phyloP scores from a whole-genome alignment of 2,113 vertebrate species.

The Dasyornis broadbenti region DNA sequence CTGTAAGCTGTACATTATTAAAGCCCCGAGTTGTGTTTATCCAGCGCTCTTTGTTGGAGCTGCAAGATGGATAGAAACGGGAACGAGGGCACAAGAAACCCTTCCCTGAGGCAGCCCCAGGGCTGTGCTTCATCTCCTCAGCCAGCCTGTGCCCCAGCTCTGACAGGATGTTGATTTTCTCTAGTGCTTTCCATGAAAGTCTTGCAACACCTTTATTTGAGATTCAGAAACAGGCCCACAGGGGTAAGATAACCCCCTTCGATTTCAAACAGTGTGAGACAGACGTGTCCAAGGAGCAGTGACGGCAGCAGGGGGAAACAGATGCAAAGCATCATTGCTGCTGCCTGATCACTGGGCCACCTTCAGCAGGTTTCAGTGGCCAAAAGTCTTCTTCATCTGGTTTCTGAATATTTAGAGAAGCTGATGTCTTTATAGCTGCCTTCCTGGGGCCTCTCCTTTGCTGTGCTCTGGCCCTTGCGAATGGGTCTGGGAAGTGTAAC shows the following conservation, averaged over 20 bases:
- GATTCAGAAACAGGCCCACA: rapidly evolving
- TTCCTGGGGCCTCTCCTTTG: not conserved
- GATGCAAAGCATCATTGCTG: not conserved
- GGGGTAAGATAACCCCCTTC: not conserved
- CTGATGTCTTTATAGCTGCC: not conserved
- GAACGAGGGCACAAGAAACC: not conserved
- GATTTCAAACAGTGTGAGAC: not conserved
- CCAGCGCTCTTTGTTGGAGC: not conserved
- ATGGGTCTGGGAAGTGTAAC: not conserved
- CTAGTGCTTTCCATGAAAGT: not conserved
- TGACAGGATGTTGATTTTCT: not conserved
- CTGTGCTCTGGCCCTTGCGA: not conserved
- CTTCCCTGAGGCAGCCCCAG: not conserved
- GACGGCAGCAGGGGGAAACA: not conserved
- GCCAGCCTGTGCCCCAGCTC: not conserved
- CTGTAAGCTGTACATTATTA: not conserved
- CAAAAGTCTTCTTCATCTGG: rapidly evolving
- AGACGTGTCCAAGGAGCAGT: rapidly evolving
- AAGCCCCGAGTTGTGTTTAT: not conserved
- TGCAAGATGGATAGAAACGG: not conserved
- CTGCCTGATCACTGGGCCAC: not conserved
- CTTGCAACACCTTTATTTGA: not conserved
- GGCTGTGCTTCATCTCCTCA: not conserved
- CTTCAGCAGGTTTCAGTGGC: not conserved
- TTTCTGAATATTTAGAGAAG: not conserved